These are phyloP conservation scores for Acanthopagrus latus DNA, from an alignment of 2,797 vertebrate genomes.

Conservation along the genomic window DNA sequence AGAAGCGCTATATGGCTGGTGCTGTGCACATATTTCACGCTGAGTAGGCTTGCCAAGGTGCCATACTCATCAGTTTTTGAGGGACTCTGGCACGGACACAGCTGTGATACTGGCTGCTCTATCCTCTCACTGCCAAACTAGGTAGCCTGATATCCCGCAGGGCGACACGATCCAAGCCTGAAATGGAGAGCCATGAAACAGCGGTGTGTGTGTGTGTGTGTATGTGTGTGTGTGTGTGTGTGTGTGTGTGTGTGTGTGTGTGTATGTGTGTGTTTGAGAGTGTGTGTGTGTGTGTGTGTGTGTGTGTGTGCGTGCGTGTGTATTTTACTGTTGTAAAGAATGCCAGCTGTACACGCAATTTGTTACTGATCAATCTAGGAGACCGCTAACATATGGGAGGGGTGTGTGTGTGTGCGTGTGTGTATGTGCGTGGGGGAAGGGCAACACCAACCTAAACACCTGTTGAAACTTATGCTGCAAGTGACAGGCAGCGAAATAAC, in stretches of 20 bases:
- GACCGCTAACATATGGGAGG: conserved; percentile 64
- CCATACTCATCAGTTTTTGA: conserved; percentile 39
- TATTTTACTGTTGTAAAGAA: conserved; percentile 29
- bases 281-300: background rate
- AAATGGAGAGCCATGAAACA: conserved; percentile 65
- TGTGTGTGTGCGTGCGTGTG: background rate
- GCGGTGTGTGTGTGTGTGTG: background rate
- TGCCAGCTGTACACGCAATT: conserved; percentile 54
- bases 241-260: background rate
- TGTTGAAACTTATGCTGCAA: conserved; percentile 78
- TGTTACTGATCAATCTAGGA: conserved; percentile 69
- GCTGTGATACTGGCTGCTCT: conserved; percentile 49
- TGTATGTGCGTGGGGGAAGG: conserved; percentile 60
- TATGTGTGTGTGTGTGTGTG: background rate
- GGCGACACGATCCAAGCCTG: conserved; percentile 48
- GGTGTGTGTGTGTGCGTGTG: conserved; percentile 24
- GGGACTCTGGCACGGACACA: conserved; percentile 34
- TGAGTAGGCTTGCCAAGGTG: conserved; percentile 33
- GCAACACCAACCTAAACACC: conserved; percentile 74
- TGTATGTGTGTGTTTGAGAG: too few relatives aligned
- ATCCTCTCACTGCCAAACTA: conserved; percentile 49
- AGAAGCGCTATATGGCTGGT: conserved; percentile 6
- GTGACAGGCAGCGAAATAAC: conserved; percentile 59
- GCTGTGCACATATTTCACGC: conserved; percentile 13
- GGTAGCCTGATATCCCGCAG: conserved; percentile 61